Evolutionary conservation across 2,888 invertebrate genomes (phyloP), one percentile per base, ranked within the genome.

Genomic region (Trissoscelio sp.): DNA sequence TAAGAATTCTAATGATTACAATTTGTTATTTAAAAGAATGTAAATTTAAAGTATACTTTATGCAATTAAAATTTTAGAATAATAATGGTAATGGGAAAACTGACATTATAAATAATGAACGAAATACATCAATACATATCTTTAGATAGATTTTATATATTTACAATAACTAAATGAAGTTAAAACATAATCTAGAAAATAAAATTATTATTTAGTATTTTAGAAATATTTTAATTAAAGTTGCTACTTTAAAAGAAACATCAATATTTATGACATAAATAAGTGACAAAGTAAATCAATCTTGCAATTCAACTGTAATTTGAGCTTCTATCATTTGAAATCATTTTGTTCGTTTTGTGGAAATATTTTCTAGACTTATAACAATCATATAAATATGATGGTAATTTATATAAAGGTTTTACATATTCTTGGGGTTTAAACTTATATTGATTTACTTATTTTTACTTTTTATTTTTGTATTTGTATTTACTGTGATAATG

Each of bases 61-160:
- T 6, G 28, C 28, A 11, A 12, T 6, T 39, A 39, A 39, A 39
- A 39, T 12, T 12, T 34, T 18, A 16, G 4, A 9, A 55, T 12
- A 42, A 39, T 39, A 22, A 22, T 58, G 12, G 18, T 20, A 22
- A 39, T 12, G n/a, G 3, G 6, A 3, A 16, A 44, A 44, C 3
- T 44, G 4, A 7, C 11, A n/a, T 34, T 53, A 46, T 4, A 42
- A 67, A 9, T 44, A 31, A 55, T 28, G 3, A 67, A 67, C 28
- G 12, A 53, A 28, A 55, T 14, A 12, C 42, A 42, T 55, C 28
- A 18, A 67, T 67, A 67, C 67, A 67, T 67, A 67, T 67, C 67
- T 55, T 55, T 67, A 67, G 67, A 55, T 67, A 67, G 67, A 55
- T 67, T 67, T 67, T 67, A 55, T 55, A 67, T 67, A 67, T 67